phyloP scores from a whole-genome alignment of 2,797 vertebrate genomes.

The Paratrypauchen microcephalus region DNA sequence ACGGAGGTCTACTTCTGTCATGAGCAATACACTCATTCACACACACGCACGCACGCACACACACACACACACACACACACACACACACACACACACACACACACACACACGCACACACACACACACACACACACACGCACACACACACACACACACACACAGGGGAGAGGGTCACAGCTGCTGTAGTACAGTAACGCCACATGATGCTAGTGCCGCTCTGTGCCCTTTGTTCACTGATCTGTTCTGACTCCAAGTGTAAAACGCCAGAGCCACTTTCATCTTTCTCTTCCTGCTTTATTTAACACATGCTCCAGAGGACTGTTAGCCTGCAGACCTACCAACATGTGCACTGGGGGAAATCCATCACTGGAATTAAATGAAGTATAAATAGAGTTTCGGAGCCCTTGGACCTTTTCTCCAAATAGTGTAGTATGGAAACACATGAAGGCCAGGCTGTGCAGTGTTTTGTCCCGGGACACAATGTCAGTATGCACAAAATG shows the following conservation, averaged over 20 bases:
- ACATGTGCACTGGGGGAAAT: too few species aligned
- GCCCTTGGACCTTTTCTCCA: too few species aligned
- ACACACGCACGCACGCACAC: neutral
- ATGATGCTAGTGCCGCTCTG: conserved; percentile 23
- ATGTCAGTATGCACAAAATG: too few species aligned
- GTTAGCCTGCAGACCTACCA: too few species aligned
- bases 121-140: conserved; percentile 33
- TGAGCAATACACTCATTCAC: conserved; percentile 30
- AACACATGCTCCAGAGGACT: neutral
- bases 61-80: too few species aligned
- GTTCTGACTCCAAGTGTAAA: conserved; percentile 51
- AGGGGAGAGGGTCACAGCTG: conserved; percentile 33
- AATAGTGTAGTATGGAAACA: too few species aligned
- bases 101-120: neutral
- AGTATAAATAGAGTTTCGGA: too few species aligned
- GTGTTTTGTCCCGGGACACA: too few species aligned
- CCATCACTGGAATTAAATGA: too few species aligned
- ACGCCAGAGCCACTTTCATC: neutral
- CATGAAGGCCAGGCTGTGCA: too few species aligned
- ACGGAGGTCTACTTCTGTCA: conserved; percentile 44
- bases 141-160: conserved; percentile 17
- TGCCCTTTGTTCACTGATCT: conserved; percentile 42
- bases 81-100: too few species aligned
- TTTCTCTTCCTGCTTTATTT: neutral
- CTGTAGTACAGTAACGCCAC: conserved; percentile 37